phyloP scores from a whole-genome alignment of 2,797 vertebrate species.

The Craterocephalus amniculus region DNA sequence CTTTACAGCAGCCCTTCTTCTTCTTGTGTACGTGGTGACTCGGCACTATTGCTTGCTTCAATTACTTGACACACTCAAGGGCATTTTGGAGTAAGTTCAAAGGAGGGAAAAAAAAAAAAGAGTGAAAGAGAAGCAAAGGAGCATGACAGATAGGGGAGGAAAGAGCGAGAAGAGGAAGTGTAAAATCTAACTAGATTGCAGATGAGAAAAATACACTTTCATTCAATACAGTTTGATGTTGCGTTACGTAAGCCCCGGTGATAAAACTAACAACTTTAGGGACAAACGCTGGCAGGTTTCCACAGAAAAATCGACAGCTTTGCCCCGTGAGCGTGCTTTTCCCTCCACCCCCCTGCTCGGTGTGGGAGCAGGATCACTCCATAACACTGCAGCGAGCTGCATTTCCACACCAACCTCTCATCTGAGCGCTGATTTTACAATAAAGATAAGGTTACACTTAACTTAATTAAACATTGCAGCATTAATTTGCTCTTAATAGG shows the following conservation, averaged over 20 bases:
- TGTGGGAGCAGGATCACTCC: not conserved
- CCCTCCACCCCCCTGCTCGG: slow-evolving; percentile 1
- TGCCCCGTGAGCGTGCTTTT: not conserved
- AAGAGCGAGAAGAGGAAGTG: not conserved
- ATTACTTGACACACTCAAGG: slow-evolving; percentile 56
- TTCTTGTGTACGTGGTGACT: slow-evolving; percentile 31
- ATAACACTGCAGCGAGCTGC: not conserved
- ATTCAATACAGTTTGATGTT: not conserved
- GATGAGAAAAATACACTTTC: not conserved
- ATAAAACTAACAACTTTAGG: slow-evolving; percentile 4
- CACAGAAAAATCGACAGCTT: slow-evolving; percentile 5
- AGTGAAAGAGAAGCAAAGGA: slow-evolving; percentile 4
- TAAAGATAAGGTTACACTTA: too few relatives aligned
- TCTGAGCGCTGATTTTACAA: not conserved
- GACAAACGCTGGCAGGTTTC: not conserved
- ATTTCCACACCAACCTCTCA: not conserved
- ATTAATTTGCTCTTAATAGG: not conserved
- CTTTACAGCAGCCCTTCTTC: slow-evolving; percentile 28
- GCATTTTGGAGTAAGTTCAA: slow-evolving; percentile 25
- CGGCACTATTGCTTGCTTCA: slow-evolving; percentile 44
- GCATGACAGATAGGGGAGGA: not conserved
- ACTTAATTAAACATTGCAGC: too few relatives aligned
- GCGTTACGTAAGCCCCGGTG: not conserved
- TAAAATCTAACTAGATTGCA: not conserved
- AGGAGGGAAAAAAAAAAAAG: slow-evolving; percentile 21